Base-by-base conservation (phyloP, 2,113 vertebrate genomes). In the Planiliza haematocheilus region DNA sequence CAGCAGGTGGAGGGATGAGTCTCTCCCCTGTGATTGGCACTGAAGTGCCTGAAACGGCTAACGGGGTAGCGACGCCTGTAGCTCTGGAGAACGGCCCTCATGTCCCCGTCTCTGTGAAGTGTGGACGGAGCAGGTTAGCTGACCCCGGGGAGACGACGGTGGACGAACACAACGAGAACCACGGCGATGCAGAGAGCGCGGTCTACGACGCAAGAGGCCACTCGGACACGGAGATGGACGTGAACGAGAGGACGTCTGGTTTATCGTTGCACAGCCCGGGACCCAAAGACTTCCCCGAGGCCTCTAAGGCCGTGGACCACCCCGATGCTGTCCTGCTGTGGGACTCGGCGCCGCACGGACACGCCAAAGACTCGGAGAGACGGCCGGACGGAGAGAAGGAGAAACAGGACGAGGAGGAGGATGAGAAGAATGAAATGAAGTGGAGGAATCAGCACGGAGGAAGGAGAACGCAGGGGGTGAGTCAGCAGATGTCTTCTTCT, bases 1-100 rank as follows among this genome's bases (percentile, higher is more conserved):
- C 75, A 92, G 90, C 90, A 91, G 92, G 90, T 86, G 91, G 91
- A 94, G 91, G 88, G 89, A 95, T 94, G 94, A 95, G 93, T 91
- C 88, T 90, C 88, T 94, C 91, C 91, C 87, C 92, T 92, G 92
- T 87, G 74, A 83, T 81, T 79, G 90, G 88, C 91, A 86, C 87
- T 38, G 90, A 92, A n/a, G 88, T 90, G 91, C 89, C 89, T 60
- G 90, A 92, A 81, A 89, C 83, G 7, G 88, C 90, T 39, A 94
- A 95, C 6, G 91, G 93, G 4, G 76, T 90, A 10, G 79, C 66
- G 41, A 85, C 77, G 7, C 70, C 86, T 16, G 51, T 84, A 12
- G 77, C 85, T 7, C 51, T 86, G 16, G 90, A 89, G 65, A 88
- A 89, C 9, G 80, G 87, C 38, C 72, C 87, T 56, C 83, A 82